Conservation (phyloP, 1,140 invertebrate genomes). For the Ptiloglossa arizonensis region DNA sequence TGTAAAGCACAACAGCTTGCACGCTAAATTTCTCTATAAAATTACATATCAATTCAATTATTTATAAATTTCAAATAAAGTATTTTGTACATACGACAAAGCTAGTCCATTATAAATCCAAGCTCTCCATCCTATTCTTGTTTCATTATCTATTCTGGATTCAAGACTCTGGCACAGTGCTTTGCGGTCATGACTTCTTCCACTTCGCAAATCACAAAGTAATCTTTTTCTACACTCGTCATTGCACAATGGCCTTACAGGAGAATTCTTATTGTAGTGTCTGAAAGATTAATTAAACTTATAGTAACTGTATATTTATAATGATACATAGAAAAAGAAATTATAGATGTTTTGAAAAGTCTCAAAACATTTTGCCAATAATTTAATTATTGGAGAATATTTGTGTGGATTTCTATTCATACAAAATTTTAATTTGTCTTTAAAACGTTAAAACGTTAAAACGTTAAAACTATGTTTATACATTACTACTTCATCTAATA, state of each 20-base stretch:
- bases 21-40: background rate
- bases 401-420: too few species aligned
- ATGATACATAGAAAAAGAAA: background rate
- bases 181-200: slow-evolving; percentile 92
- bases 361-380: too few species aligned
- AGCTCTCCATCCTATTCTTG: slow-evolving; percentile 89
- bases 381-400: background rate
- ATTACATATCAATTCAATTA: slow-evolving; percentile 45
- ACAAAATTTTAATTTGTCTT: too few species aligned
- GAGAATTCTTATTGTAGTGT: slow-evolving; percentile 94
- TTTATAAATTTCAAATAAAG: slow-evolving; percentile 65
- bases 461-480: too few species aligned
- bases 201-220: slow-evolving; percentile 92
- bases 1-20: too few species aligned
- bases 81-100: slow-evolving; percentile 89
- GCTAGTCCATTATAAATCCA: slow-evolving; percentile 93
- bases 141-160: slow-evolving; percentile 88
- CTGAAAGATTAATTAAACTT: slow-evolving; percentile 77
- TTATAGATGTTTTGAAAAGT: background rate
- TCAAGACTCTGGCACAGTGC: slow-evolving; percentile 91
- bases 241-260: slow-evolving; percentile 89
- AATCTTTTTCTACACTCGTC: slow-evolving; percentile 92
- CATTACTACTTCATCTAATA: too few species aligned
- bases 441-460: too few species aligned
- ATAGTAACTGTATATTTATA: background rate